These are phyloP conservation scores for Diaprepes abbreviatus DNA, from an alignment of 2,888 invertebrate genomes.

Conservation along the genomic window DNA sequence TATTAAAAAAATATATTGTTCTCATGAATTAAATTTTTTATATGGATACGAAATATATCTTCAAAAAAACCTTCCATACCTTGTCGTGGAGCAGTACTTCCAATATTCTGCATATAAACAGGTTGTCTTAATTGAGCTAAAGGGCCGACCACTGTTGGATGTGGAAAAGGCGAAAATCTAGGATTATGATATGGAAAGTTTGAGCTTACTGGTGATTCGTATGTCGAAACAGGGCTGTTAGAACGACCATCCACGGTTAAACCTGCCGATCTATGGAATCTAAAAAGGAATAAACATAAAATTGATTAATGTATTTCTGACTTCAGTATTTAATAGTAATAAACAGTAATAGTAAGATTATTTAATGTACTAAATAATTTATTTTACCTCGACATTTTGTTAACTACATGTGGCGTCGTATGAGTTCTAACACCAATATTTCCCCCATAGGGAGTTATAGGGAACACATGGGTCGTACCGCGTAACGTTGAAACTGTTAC, in stretches of 20 bases:
- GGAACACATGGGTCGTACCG: constrained; percentile 98
- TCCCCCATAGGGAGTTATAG: constrained; percentile 96
- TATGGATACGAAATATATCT: no score
- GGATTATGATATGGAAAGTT: constrained; percentile 87
- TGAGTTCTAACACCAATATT: constrained; percentile 93
- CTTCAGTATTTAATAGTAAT: no score
- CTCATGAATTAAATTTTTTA: no score
- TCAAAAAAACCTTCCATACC: constrained; percentile 62
- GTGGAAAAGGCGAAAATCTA: constrained; percentile 91
- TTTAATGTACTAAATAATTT: neutral
- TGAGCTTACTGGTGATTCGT: constrained; percentile 63
- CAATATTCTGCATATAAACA: constrained; percentile 69
- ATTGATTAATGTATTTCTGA: no score
- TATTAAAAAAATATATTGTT: no score
- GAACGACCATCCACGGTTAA: constrained; percentile 80
- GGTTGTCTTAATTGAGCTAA: constrained; percentile 89
- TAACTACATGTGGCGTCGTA: constrained; percentile 93
- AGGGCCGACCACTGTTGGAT: constrained; percentile 84
- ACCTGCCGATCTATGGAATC: constrained; percentile 96
- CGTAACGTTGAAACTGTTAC: constrained; percentile 94
- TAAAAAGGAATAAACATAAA: no score
- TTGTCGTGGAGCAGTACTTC: constrained; percentile 69
- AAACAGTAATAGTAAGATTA: neutral
- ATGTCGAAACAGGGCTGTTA: constrained; percentile 77
- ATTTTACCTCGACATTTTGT: constrained; percentile 79